Evolutionary conservation across 2,888 invertebrate species (phyloP).

Genomic region (Pteria penguin): DNA sequence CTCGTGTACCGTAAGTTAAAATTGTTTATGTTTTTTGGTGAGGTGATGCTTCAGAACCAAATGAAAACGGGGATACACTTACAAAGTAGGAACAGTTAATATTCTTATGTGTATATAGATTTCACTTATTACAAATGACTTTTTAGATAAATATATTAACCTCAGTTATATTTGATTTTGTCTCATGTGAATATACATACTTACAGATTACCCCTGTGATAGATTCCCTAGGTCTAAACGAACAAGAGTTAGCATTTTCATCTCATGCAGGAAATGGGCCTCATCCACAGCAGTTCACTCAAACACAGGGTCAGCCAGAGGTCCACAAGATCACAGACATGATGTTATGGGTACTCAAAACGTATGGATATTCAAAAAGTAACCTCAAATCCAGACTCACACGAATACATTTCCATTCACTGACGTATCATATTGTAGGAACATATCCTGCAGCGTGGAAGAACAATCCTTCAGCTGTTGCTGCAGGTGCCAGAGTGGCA

Average conservation of each 20-base stretch:
- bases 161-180: too few relatives aligned
- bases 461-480: constrained; percentile 79
- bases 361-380: constrained; percentile 76
- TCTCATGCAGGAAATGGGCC: constrained; percentile 79
- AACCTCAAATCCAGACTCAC: constrained; percentile 77
- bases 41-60: too few relatives aligned
- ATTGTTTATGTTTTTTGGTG: too few relatives aligned
- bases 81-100: too few relatives aligned
- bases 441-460: constrained; percentile 77
- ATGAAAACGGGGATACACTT: too few relatives aligned
- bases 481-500: constrained; percentile 81
- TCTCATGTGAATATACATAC: too few relatives aligned
- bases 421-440: constrained; percentile 81
- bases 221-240: constrained; percentile 81
- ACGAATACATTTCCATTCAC: constrained; percentile 81
- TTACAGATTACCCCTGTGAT: constrained; percentile 76
- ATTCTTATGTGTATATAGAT: too few relatives aligned
- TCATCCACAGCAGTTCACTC: constrained; percentile 64
- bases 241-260: constrained; percentile 81
- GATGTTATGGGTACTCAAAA: constrained; percentile 80
- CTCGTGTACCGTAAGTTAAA: too few relatives aligned
- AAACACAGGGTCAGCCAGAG: constrained; percentile 72
- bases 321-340: constrained; percentile 81
- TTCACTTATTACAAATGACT: too few relatives aligned
- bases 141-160: too few relatives aligned